Percentiles rank a stretch among this genome's conserved stretches.
phyloP scores from a whole-genome alignment of 2,113 vertebrate species.

The Prietella phreatophila region DNA sequence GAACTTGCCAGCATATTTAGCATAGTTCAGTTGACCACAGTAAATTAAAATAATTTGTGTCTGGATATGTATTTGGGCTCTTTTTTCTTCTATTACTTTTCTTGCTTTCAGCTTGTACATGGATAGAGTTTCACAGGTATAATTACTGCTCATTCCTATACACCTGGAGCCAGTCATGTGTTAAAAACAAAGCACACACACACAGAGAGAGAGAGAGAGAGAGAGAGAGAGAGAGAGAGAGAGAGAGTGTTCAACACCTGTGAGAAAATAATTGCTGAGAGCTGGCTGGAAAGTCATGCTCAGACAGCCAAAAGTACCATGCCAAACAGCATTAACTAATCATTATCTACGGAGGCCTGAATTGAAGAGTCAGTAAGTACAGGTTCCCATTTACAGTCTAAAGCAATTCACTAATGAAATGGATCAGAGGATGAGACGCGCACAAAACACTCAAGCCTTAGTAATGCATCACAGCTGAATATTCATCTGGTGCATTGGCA shows the following conservation, averaged over 20 bases:
- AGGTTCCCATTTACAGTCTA: slow-evolving; percentile 37
- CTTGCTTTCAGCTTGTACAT: slow-evolving; percentile 31
- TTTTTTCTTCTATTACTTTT: slow-evolving; percentile 13
- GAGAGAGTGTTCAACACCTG: slow-evolving; percentile 60
- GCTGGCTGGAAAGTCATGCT: slow-evolving; percentile 38
- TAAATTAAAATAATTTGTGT: slow-evolving; percentile 69
- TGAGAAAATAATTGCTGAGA: slow-evolving; percentile 59
- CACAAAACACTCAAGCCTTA: slow-evolving; percentile 7
- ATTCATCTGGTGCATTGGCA: slow-evolving; percentile 19
- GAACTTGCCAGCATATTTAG: slow-evolving; percentile 41
- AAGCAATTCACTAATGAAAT: slow-evolving; percentile 42
- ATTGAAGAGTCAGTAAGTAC: slow-evolving; percentile 39
- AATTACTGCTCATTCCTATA: slow-evolving; percentile 65
- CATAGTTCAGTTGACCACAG: slow-evolving; percentile 57
- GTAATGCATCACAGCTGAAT: slow-evolving; percentile 27
- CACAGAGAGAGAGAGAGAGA: slow-evolving; percentile 45
- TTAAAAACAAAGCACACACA: slow-evolving; percentile 60
- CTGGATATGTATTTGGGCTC: slow-evolving; percentile 32
- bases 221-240: slow-evolving; percentile 18
- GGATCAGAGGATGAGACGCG: slow-evolving; percentile 19
- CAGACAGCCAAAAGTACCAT: slow-evolving; percentile 36
- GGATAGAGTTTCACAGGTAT: slow-evolving; percentile 61
- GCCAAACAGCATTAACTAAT: slow-evolving; percentile 44
- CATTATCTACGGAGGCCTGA: slow-evolving; percentile 40
- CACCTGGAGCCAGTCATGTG: slow-evolving; percentile 68